Percentiles rank a stretch among this genome's conserved stretches.
Conservation (phyloP, 2,797 vertebrate species). For the Lithobates sylvaticus region DNA sequence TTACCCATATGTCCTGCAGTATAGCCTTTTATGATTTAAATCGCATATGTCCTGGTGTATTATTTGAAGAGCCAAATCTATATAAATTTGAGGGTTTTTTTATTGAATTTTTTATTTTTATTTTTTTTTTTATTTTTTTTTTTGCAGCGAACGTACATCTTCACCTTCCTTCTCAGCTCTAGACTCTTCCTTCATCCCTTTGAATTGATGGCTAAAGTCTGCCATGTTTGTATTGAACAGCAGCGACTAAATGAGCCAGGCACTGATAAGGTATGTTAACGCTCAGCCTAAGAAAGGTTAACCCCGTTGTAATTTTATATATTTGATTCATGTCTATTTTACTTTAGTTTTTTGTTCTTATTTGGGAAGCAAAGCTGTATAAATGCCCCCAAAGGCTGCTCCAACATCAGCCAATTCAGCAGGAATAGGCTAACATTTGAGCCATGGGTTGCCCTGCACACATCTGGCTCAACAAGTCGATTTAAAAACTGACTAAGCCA, state of each 20-base stretch:
- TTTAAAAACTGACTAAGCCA: too few species aligned
- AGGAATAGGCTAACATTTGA: not conserved
- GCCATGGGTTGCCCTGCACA: too few species aligned
- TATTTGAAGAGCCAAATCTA: not conserved
- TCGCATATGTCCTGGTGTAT: not conserved
- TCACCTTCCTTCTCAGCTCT: constrained; percentile 94
- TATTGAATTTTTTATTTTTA: not conserved
- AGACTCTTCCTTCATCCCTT: constrained; percentile 90
- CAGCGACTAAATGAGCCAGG: constrained; percentile 83
- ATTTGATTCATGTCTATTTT: not conserved
- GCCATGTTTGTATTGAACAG: constrained; percentile 86
- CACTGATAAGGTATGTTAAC: constrained; percentile 84
- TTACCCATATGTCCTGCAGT: not conserved
- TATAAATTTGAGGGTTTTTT: not conserved
- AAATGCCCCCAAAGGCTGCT: not conserved
- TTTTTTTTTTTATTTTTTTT: constrained; percentile 3
- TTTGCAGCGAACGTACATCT: constrained; percentile 90
- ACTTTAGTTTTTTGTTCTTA: not conserved
- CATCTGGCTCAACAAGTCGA: too few species aligned
- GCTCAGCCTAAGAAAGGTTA: not conserved
- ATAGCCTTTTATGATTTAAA: not conserved
- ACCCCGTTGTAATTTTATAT: not conserved
- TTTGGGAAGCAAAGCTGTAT: not conserved
- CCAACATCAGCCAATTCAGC: not conserved
- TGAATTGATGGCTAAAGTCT: constrained; percentile 91